Base-by-base conservation (phyloP, 1,140 invertebrate species). In the Drosophila ananassae region DNA sequence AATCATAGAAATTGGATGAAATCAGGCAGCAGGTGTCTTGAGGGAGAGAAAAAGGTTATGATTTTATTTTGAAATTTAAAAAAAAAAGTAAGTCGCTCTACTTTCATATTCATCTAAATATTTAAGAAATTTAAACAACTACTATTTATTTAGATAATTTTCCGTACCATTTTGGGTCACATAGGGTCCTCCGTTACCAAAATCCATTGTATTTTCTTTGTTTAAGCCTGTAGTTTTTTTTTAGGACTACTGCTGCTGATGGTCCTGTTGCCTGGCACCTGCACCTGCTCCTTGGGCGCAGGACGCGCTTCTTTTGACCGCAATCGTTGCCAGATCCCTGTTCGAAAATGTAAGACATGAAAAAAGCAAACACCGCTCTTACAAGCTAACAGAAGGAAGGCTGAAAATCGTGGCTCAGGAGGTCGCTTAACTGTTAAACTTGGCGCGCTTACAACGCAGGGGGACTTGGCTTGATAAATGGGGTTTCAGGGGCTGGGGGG, bases 231-330 rank as follows among this genome's bases (percentile, higher is more conserved):
- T 55, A 48, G 22, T 56, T 51, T 68, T 63, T 63, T 52, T 46
- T 44, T 41, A 12, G 10, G 34, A n/a, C 59, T 44, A 55, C 54
- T 64, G 47, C 58, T 73, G 69, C 66, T 54, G 24, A 52, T 69
- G 44, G 17, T 47, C 53, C 53, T 58, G 41, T 34, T 72, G 59
- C 25, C 25, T 6, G 53, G 67, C 66, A 77, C 73, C 75, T 60
- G 67, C 66, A 77, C 75, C 75, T 77, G 75, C 75, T 64, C 39
- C 48, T 60, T 34, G 52, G 54, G 39, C 58, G 61, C 78, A 87
- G 79, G 74, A 89, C 83, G 83, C 84, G 83, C 72, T 64, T 83
- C 83, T 89, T 79, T 89, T 89, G 83, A 89, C 83, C 83, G 83
- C 83, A 89, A 89, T 89, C 83, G 83, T 66, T 67, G 78, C 78